A percentile compares a stretch with the other conserved stretches of the same genome.
Conservation (phyloP, 2,888 invertebrate species). For the Isotomurus palustris region DNA sequence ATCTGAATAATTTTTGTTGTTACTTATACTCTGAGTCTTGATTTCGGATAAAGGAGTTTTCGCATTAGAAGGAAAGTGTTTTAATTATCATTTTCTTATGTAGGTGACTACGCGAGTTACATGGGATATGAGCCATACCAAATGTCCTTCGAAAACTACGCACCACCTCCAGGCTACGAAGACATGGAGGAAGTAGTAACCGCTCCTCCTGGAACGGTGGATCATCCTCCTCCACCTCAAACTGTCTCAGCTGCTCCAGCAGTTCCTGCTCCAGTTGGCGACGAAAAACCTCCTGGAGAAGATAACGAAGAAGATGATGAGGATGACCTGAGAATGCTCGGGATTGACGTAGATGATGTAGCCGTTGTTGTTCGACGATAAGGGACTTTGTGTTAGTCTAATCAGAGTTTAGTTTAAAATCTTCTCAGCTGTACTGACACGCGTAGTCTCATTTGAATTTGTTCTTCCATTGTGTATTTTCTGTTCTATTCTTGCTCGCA, state of each 20-base stretch:
- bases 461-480: not conserved
- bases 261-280: not conserved
- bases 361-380: too few species aligned
- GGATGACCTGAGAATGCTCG: constrained; percentile 76
- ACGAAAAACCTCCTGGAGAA: not conserved
- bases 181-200: constrained; percentile 8
- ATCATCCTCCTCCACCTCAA: not conserved
- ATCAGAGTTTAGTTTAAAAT: too few species aligned
- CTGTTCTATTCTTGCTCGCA: not conserved
- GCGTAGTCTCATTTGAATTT: too few species aligned
- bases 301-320: constrained; percentile 38
- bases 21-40: constrained; percentile 7
- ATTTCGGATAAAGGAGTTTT: too few species aligned
- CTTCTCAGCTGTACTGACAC: too few species aligned
- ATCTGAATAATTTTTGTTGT: constrained; percentile 19
- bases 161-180: constrained; percentile 34
- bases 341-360: constrained; percentile 76
- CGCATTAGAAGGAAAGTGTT: too few species aligned
- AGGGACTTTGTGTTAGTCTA: too few species aligned
- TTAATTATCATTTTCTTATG: too few species aligned
- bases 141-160: constrained; percentile 37
- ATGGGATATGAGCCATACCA: constrained; percentile 36
- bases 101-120: constrained; percentile 25
- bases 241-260: not conserved
- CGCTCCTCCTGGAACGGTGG: not conserved